Conservation (phyloP, 2,888 invertebrate species). For the Meteorus cinctellus region DNA sequence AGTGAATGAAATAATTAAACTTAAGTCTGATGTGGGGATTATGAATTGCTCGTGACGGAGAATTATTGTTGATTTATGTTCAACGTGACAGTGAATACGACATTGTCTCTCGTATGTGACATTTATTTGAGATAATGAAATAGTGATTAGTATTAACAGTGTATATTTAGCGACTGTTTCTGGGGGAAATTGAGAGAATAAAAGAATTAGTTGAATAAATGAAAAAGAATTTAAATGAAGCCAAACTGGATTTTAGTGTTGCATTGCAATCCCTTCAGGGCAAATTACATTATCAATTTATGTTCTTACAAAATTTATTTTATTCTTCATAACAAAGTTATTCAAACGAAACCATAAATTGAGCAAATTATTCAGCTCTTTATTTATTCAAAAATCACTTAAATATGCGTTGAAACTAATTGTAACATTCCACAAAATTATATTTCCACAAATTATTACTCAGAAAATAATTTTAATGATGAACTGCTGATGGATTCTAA, state of each 20-base stretch:
- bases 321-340: background rate
- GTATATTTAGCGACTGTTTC: too few relatives aligned
- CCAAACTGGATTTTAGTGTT: slow-evolving; percentile 30
- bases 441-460: background rate
- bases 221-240: too few relatives aligned
- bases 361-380: too few relatives aligned
- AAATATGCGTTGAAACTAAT: too few relatives aligned
- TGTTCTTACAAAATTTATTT: background rate
- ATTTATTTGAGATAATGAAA: too few relatives aligned
- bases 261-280: slow-evolving; percentile 4
- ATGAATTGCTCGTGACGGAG: background rate
- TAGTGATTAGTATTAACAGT: too few relatives aligned
- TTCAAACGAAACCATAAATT: too few relatives aligned
- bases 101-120: too few relatives aligned
- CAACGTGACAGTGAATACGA: slow-evolving; percentile 6
- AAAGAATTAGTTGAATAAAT: too few relatives aligned
- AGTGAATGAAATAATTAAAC: too few relatives aligned
- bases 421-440: background rate
- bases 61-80: background rate
- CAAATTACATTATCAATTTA: slow-evolving; percentile 16
- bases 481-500: background rate
- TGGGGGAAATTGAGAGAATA: too few relatives aligned
- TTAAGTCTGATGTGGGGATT: background rate
- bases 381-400: too few relatives aligned
- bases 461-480: background rate